Evolutionary conservation across 2,797 vertebrate genomes (phyloP), one percentile per base, ranked within the genome.

Genomic region (Premnoplex brunnescens): DNA sequence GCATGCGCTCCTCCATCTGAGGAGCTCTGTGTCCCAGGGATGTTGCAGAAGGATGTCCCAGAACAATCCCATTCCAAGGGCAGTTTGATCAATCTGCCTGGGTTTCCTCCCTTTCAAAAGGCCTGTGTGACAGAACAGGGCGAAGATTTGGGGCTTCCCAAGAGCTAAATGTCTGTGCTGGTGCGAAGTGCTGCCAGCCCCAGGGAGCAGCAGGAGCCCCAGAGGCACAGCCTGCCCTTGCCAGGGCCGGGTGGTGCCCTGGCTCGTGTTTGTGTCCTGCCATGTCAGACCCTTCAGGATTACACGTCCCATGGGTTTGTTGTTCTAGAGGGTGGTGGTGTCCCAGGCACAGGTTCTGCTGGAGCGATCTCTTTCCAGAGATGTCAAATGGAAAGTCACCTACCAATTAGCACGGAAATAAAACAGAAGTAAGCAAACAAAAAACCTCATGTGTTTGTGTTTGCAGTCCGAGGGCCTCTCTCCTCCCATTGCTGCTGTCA

Each of bases 321-420:
- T 95, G 91, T 91, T 93, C 84, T 59, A 83, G 90, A 76, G 93
- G 86, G 92, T 96, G 94, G 74, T 93, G 96, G 89, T 88, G 89
- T 91, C 92, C 49, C 88, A 86, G 94, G 92, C 96, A 74, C 64
- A 93, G 88, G 60, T 75, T 77, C 93, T 94, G 91, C 93, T 89
- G 82, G 10, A 96, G 85, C 81, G 93, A 87, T 64, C 85, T 91
- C 91, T 69, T 28, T 41, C 56, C 73, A 49, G 74, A 80, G 86
- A 87, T 95, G 97, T 75, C 93, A 92, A 39, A 76, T 91, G 91
- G 83, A 93, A 97, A 94, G 86, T 92, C 81, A 75, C 94, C 68
- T 85, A 37, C 9, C 75, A 75, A 41, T 37, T 34, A 69, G 85
- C 62, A 28, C 1, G 52, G 78, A 26, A 77, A 94, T 92, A 94